Base-by-base conservation (phyloP, 2,888 invertebrate species). In the Melolontha melolontha region DNA sequence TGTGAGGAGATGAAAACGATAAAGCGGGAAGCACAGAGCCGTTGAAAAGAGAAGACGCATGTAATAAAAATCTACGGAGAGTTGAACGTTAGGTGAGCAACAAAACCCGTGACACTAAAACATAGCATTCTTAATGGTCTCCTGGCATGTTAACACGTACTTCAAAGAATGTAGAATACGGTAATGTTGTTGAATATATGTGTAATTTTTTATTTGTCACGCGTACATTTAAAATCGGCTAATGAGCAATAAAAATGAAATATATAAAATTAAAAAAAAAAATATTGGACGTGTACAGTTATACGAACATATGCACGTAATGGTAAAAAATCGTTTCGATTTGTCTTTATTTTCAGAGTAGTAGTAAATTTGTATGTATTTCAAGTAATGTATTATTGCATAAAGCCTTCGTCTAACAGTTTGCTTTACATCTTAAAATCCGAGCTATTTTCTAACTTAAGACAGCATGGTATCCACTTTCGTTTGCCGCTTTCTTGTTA, bases 71-170 rank as follows among this genome's bases (percentile, higher is more conserved):
- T 52, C 64, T 68, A 70, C 73, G 70, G 75, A 74, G 71, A 72
- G 66, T 70, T 73, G 73, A 73, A 73, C 69, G 64, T 16, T 74
- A 66, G 70, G 70, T 70, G 62, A 70, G 73, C 68, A 73, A 75
- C 71, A 72, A 73, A 73, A 74, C 74, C 72, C 65, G 71, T 51
- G 55, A 66, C 66, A 65, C 66, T 68, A 64, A 64, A 70, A 67
- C 70, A 55, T 50, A 67, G 68, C 66, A 73, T 75, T 74, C 74
- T 76, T 75, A 72, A 71, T 75, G 74, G 73, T 75, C 71, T 72
- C 72, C 72, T 71, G 70, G 71, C 74, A 69, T 76, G 78, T 78
- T 76, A 75, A 75, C 77, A 78, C 75, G 75, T 75, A 73, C 72
- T 71, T 68, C 71, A 65, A 64, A 71, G 72, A 74, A 73, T 75